Evolutionary conservation across 2,113 vertebrate species (phyloP).

Genomic region (Hyperoodon ampullatus): DNA sequence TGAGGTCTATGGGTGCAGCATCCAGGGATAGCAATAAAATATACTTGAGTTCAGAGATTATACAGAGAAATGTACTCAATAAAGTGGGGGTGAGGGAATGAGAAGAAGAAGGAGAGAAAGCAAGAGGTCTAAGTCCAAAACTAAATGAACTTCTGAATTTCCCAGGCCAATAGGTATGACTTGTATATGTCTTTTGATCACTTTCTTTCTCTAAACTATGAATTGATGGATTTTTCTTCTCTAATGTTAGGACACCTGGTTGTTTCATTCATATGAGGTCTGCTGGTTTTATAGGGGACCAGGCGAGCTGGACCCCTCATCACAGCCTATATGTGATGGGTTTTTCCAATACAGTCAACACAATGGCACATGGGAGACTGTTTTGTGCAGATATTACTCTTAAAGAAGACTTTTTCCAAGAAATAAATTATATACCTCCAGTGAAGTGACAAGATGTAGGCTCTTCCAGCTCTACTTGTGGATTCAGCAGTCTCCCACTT

Average conservation of each 20-base stretch:
- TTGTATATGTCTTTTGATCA: background rate
- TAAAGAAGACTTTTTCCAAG: conserved; percentile 77
- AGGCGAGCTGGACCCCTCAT: conserved; percentile 68
- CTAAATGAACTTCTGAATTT: conserved; percentile 56
- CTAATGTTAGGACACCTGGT: conserved; percentile 58
- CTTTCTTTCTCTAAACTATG: conserved; percentile 63
- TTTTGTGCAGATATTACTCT: conserved; percentile 68
- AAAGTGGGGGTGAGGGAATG: background rate
- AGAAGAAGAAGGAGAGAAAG: background rate
- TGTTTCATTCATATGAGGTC: conserved; percentile 74
- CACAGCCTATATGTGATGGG: conserved; percentile 68
- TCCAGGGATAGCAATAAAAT: background rate
- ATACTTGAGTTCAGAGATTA: background rate
- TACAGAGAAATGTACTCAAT: background rate
- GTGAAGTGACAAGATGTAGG: conserved; percentile 69
- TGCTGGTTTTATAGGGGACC: conserved; percentile 74
- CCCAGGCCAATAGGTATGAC: conserved; percentile 7
- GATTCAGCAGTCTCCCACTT: conserved; percentile 72
- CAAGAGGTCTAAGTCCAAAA: background rate
- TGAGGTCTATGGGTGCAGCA: background rate
- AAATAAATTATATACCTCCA: conserved; percentile 70
- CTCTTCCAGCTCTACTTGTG: conserved; percentile 68
- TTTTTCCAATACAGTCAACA: conserved; percentile 64
- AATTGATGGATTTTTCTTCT: conserved; percentile 72
- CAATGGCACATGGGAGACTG: conserved; percentile 67